Conservation (phyloP, 30 jellyfish, hydroid and myxozoan genomes). For the Turritopsis dohrnii region DNA sequence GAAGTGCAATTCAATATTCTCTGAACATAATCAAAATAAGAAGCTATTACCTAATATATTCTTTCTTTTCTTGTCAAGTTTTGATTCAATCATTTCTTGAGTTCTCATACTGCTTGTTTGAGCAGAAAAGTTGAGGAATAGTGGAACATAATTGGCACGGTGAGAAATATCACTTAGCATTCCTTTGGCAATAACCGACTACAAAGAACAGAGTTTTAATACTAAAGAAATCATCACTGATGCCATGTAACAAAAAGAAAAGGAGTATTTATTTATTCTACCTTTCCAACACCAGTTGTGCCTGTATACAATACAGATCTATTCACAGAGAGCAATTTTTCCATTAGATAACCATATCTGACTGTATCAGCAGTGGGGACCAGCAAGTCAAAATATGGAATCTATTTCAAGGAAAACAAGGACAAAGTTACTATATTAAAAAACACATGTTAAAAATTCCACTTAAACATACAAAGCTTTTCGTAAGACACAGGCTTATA, state of each 20-base stretch:
- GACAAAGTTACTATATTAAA: too few relatives aligned
- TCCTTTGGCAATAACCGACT: constrained; percentile 96
- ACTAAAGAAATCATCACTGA: neutral
- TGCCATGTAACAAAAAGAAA: neutral
- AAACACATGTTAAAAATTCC: too few relatives aligned
- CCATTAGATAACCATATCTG: constrained; percentile 82
- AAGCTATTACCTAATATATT: constrained; percentile 58
- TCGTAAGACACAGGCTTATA: too few relatives aligned
- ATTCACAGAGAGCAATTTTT: constrained; percentile 64
- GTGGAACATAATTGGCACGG: constrained; percentile 71
- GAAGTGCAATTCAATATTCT: too few relatives aligned
- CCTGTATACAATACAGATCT: constrained; percentile 78
- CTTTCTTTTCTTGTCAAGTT: constrained; percentile 80
- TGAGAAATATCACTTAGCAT: constrained; percentile 59
- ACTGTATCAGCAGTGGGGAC: constrained; percentile 92
- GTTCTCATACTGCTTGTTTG: constrained; percentile 94
- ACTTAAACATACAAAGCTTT: too few relatives aligned
- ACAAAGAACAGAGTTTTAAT: neutral
- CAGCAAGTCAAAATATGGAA: constrained; percentile 72
- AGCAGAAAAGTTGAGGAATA: constrained; percentile 86
- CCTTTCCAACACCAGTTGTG: constrained; percentile 96
- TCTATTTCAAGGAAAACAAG: constrained; percentile 26
- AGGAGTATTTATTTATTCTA: neutral
- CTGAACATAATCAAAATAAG: too few relatives aligned
- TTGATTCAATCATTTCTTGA: constrained; percentile 91